Percentiles rank a stretch among this genome's conserved stretches.
Evolutionary conservation across 2,888 invertebrate species (phyloP).

Genomic region (Polyommatus iphigenia): DNA sequence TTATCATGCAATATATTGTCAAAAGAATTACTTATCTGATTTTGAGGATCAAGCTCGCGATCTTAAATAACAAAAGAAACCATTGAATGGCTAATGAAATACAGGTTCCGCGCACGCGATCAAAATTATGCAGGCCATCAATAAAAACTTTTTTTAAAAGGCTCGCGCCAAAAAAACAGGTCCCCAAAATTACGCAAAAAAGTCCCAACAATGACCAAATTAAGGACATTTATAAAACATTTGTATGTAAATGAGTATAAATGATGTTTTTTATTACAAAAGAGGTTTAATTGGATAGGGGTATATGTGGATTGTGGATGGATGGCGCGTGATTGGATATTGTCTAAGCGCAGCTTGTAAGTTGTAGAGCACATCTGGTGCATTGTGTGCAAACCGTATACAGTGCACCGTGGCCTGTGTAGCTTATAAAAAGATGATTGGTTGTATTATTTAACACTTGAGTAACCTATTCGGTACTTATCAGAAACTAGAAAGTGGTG

Average conservation of each 20-base stretch:
- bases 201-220: constrained; percentile 48
- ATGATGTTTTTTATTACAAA: constrained; percentile 42
- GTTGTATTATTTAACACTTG: too few relatives aligned
- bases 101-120: constrained; percentile 21
- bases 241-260: constrained; percentile 48
- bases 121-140: constrained; percentile 20
- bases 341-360: constrained; percentile 59
- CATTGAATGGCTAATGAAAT: constrained; percentile 16
- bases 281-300: constrained; percentile 46
- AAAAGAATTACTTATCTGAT: constrained; percentile 1
- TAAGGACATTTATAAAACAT: constrained; percentile 48
- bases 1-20: not conserved
- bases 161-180: constrained; percentile 13
- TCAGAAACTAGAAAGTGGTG: too few relatives aligned
- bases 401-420: not conserved
- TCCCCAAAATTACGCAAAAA: constrained; percentile 11
- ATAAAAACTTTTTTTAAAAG: not conserved
- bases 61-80: constrained; percentile 15
- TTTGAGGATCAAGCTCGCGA: not conserved
- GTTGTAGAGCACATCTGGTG: constrained; percentile 53
- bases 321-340: constrained; percentile 62
- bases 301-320: constrained; percentile 37
- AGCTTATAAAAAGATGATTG: not conserved
- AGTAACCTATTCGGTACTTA: too few relatives aligned
- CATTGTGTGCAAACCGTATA: not conserved